These are phyloP conservation scores for Heterohyrax brucei DNA, from an alignment of 2,797 vertebrate species.

Conservation along the genomic window DNA sequence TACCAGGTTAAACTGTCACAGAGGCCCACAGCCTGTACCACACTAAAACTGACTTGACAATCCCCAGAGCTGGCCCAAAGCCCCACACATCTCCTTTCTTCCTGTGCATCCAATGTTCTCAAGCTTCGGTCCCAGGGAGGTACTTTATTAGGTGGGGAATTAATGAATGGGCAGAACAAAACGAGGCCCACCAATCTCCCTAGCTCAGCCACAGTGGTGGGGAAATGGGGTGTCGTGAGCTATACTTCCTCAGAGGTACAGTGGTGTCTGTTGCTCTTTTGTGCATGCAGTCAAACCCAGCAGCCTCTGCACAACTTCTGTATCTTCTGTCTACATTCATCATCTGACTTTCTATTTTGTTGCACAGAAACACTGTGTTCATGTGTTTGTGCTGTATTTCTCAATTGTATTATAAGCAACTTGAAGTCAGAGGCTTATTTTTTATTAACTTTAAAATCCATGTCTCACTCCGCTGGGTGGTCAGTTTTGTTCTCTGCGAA, in stretches of 20 bases:
- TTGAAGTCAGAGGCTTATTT: background rate
- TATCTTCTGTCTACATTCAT: background rate
- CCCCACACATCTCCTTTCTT: background rate
- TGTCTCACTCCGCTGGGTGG: background rate
- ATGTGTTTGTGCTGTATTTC: background rate
- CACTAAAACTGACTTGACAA: background rate
- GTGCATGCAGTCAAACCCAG: background rate
- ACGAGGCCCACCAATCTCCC: background rate
- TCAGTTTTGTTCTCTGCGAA: background rate
- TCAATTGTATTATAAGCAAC: background rate
- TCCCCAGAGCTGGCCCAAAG: background rate
- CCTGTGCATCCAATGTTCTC: background rate
- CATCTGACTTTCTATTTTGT: background rate
- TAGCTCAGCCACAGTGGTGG: background rate
- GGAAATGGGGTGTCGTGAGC: background rate
- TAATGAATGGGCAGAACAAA: background rate
- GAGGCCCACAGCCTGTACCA: too few species aligned
- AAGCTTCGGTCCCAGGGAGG: background rate
- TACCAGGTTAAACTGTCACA: background rate
- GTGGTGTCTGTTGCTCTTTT: background rate
- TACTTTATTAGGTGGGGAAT: background rate
- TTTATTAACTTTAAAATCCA: background rate
- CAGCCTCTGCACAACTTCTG: background rate
- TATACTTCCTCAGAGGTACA: background rate
- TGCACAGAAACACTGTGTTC: slow-evolving; percentile 20